Conservation (phyloP, 2,797 vertebrate species). For the Semotilus atromaculatus region DNA sequence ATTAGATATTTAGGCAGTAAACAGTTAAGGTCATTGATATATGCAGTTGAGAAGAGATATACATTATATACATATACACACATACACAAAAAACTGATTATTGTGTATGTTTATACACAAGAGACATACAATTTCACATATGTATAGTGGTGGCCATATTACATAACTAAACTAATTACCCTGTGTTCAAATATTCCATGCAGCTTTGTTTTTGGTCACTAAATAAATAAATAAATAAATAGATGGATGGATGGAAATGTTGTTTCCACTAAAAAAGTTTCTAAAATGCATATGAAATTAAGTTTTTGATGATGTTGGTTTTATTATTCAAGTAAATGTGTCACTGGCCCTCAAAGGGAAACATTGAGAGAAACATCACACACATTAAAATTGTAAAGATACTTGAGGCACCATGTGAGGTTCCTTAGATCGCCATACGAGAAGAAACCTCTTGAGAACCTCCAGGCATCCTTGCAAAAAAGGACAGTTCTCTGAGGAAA, state of each 20-base stretch:
- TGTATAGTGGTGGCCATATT: neutral
- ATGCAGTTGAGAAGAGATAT: too few species aligned
- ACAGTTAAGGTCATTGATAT: too few species aligned
- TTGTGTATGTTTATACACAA: neutral
- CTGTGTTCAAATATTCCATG: neutral
- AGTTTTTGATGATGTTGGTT: neutral
- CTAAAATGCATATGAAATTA: neutral
- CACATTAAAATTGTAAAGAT: neutral
- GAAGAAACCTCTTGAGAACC: constrained; percentile 7
- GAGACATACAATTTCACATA: neutral
- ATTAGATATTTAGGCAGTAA: too few species aligned
- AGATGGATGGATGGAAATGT: neutral
- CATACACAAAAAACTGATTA: neutral
- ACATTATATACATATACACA: too few species aligned
- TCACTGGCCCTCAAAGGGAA: constrained; percentile 5
- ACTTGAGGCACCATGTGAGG: neutral
- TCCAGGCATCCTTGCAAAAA: neutral
- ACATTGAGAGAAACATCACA: constrained; percentile 1
- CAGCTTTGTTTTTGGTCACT: neutral
- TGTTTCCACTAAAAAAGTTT: neutral
- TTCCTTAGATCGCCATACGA: neutral
- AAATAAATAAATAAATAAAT: neutral
- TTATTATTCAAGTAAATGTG: constrained; percentile 19
- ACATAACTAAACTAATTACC: neutral
- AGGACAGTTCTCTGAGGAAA: constrained; percentile 3